A percentile compares a stretch with the other conserved stretches of the same genome.
These are phyloP conservation scores for Mythimna albipuncta DNA, from an alignment of 2,888 invertebrate species.

Conservation along the genomic window DNA sequence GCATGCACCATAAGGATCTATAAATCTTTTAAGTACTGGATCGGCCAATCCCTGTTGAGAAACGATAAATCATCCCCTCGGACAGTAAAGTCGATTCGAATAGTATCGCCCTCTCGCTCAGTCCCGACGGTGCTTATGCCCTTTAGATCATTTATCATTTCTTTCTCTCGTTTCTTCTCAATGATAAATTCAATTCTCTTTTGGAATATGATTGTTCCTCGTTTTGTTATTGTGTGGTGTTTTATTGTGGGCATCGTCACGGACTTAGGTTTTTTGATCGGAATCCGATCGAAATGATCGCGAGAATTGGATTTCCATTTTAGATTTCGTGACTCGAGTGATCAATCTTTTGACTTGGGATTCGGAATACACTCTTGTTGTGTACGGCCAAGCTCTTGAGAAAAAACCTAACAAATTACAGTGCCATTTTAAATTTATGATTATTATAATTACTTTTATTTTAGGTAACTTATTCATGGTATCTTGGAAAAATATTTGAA, in stretches of 20 bases:
- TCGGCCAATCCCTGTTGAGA: slow-evolving; percentile 91
- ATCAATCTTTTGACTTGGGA: slow-evolving; percentile 82
- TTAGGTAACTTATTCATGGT: slow-evolving; percentile 8
- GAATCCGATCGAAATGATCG: slow-evolving; percentile 88
- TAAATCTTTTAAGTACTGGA: slow-evolving; percentile 89
- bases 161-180: slow-evolving; percentile 88
- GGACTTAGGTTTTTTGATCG: slow-evolving; percentile 88
- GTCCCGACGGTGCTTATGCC: slow-evolving; percentile 76
- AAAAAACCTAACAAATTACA: slow-evolving; percentile 64
- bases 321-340: slow-evolving; percentile 82
- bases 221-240: slow-evolving; percentile 88
- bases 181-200: slow-evolving; percentile 91
- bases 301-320: slow-evolving; percentile 90
- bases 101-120: slow-evolving; percentile 80
- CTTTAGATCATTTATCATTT: slow-evolving; percentile 88
- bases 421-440: slow-evolving; percentile 46
- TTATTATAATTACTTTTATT: slow-evolving; percentile 39
- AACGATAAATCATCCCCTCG: slow-evolving; percentile 89
- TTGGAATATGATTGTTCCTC: slow-evolving; percentile 89
- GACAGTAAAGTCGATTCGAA: slow-evolving; percentile 85
- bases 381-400: slow-evolving; percentile 61
- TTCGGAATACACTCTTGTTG: slow-evolving; percentile 63
- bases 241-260: slow-evolving; percentile 89
- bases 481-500: background rate
- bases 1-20: slow-evolving; percentile 89